Evolutionary conservation across 1,140 invertebrate species (phyloP).

Genomic region (Dreissena polymorpha): DNA sequence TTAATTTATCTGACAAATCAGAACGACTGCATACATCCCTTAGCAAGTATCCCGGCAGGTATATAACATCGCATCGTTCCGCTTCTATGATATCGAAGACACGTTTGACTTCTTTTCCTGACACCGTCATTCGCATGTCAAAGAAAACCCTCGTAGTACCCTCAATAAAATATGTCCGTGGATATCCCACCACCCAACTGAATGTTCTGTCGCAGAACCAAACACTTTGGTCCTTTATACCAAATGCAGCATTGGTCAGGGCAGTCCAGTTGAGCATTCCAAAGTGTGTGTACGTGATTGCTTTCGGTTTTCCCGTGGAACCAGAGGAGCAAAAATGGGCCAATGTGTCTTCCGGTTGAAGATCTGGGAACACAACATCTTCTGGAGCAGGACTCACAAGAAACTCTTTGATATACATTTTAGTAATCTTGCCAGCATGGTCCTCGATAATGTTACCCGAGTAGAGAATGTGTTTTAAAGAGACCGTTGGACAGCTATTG

Average conservation of each 20-base stretch:
- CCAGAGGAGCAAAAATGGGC: constrained; percentile 41
- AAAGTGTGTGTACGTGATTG: constrained; percentile 41
- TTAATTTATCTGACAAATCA: constrained; percentile 9
- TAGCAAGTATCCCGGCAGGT: constrained; percentile 36
- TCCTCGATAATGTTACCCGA: not conserved
- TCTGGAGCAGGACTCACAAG: not conserved
- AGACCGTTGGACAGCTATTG: no score
- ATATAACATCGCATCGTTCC: constrained; percentile 37
- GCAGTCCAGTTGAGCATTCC: constrained; percentile 33
- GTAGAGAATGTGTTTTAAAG: no score
- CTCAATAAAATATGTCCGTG: constrained; percentile 47
- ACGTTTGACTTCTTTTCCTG: constrained; percentile 16
- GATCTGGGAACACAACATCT: not conserved
- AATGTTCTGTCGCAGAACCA: constrained; percentile 48
- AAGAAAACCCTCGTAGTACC: constrained; percentile 53
- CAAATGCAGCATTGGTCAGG: not conserved
- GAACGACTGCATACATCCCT: constrained; percentile 6
- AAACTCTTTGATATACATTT: not conserved
- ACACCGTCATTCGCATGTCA: constrained; percentile 15
- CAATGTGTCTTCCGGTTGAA: constrained; percentile 46
- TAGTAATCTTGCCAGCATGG: not conserved
- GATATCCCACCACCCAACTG: constrained; percentile 56
- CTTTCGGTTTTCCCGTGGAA: constrained; percentile 43
- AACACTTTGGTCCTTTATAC: not conserved
- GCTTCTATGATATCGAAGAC: constrained; percentile 25